Percentiles rank a stretch among this genome's conserved stretches.
Conservation (phyloP, 92 coral and sea anemone genomes). For the Epizoanthus rinbou region DNA sequence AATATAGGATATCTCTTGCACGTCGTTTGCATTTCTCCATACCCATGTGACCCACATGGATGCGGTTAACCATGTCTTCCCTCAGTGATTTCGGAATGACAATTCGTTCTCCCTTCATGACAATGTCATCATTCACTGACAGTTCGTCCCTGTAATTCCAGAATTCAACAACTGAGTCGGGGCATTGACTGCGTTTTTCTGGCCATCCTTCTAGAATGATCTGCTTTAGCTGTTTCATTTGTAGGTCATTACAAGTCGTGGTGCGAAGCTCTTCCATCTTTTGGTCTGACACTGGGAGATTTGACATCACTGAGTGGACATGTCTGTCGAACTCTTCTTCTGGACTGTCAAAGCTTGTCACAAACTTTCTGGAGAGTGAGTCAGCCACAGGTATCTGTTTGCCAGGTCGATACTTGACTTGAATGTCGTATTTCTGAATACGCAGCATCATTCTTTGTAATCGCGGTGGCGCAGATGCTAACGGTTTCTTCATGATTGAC, state of each 20-base stretch:
- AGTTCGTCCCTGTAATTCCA: slow-evolving; percentile 40
- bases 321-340: slow-evolving; percentile 25
- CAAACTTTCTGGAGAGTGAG: slow-evolving; percentile 12
- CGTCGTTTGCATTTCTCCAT: slow-evolving; percentile 32
- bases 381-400: slow-evolving; percentile 30
- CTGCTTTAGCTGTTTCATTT: slow-evolving; percentile 18
- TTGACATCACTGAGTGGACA: slow-evolving; percentile 13
- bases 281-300: slow-evolving; percentile 20
- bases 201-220: slow-evolving; percentile 37
- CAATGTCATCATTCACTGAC: slow-evolving; percentile 2
- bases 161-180: background rate
- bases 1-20: slow-evolving; percentile 25
- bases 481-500: slow-evolving; percentile 7
- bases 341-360: background rate
- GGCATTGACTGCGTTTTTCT: background rate
- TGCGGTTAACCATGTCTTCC: slow-evolving; percentile 17
- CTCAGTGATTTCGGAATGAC: slow-evolving; percentile 35
- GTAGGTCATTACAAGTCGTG: background rate
- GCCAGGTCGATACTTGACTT: slow-evolving; percentile 17
- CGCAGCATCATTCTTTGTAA: slow-evolving; percentile 46
- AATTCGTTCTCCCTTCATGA: slow-evolving; percentile 38
- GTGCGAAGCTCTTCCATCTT: background rate
- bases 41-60: slow-evolving; percentile 25
- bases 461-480: slow-evolving; percentile 37
- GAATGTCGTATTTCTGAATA: slow-evolving; percentile 25